These are phyloP conservation scores for Trididemnum nubilum DNA, from an alignment of 23 tunicate species.

Conservation along the genomic window DNA sequence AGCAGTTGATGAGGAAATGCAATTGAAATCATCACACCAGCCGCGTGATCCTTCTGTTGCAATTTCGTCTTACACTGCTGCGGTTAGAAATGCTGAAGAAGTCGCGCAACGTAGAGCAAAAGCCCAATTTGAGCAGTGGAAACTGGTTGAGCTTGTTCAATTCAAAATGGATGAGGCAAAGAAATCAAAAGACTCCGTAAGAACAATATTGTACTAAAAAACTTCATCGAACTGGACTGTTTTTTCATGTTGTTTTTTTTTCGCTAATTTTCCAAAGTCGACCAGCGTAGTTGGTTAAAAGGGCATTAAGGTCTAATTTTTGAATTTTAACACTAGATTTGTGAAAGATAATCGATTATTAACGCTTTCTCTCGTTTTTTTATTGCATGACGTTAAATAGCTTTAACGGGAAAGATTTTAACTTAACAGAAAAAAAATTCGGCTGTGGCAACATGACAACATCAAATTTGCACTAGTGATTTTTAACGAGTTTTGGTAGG, in stretches of 20 bases:
- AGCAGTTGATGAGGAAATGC: constrained; percentile 77
- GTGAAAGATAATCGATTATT: no score
- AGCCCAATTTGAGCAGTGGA: constrained; percentile 80
- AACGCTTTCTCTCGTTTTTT: no score
- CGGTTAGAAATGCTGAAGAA: constrained; percentile 73
- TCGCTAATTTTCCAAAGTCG: not conserved
- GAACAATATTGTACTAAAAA: no score
- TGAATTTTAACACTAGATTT: no score
- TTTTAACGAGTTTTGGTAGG: no score
- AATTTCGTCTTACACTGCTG: constrained; percentile 35
- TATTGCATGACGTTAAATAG: no score
- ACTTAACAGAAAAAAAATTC: no score
- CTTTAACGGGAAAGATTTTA: no score
- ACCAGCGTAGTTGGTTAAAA: not conserved
- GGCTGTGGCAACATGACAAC: no score
- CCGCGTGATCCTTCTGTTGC: constrained; percentile 48
- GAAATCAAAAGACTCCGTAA: constrained; percentile 62
- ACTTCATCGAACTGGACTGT: not conserved
- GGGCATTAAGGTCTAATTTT: no score
- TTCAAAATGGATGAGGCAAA: constrained; percentile 72
- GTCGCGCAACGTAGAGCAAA: constrained; percentile 73
- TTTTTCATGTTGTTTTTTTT: not conserved
- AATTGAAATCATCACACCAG: constrained; percentile 18
- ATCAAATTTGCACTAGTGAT: no score
- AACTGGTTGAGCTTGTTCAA: constrained; percentile 51